Evolutionary conservation across 2,797 vertebrate species (phyloP), one percentile per base, ranked within the genome.

Genomic region (Helostoma temminkii): DNA sequence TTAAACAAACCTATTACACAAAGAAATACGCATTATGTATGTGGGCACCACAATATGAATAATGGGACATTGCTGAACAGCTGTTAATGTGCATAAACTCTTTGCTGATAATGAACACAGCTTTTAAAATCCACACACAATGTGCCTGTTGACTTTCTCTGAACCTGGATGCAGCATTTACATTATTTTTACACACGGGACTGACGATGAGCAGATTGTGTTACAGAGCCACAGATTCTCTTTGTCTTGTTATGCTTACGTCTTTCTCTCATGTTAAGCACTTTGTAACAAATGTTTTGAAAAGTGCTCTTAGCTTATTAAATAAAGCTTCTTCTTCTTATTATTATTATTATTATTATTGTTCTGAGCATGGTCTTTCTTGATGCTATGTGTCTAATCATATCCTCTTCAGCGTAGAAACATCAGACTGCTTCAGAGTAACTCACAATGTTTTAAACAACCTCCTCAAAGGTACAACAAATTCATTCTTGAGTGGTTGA

Each of bases 141-240:
- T 26, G 60, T 19, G 2, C 69, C 70, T 81, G 66, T 58, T 62
- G 21, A 9, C 0, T 16, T 8, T 50, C 52, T 78, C 60, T 49
- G 68, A 14, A 57, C 24, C 18, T 41, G 50, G 58, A 39, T 0
- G 15, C 43, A n/a, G 7, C 50, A 24, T 55, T 52, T 59, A 26
- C 47, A 25, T 56, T n/a, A n/a, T n/a, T n/a, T n/a, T 65, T 48
- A 43, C 26, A 42, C 66, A 42, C 9, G 32, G 0, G 25, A 41
- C 1, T 46, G 41, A 76, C 57, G 22, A 59, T 66, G 16, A 45
- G 62, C 50, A 45, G 26, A 50, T 75, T 54, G 43, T 6, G 18
- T 24, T 32, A 25, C 25, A 42, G 6, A 25, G 42, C 8, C 25
- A 11, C 41, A 37, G 39, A 9, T 28, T 14, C 19, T 45, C 39